phyloP scores from a whole-genome alignment of 2,888 invertebrate species.

The Tridacna gigas region DNA sequence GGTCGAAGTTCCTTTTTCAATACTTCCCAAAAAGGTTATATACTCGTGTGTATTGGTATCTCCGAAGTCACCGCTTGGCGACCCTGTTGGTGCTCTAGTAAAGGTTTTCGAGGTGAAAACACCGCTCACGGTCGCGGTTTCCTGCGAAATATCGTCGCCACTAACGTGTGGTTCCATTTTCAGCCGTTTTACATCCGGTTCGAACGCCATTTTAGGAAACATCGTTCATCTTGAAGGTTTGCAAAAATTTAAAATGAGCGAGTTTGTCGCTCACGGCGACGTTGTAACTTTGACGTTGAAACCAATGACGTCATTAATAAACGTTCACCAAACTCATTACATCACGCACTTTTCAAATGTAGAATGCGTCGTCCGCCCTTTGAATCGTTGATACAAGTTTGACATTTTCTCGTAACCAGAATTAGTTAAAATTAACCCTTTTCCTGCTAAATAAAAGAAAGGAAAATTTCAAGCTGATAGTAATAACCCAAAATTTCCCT shows the following conservation, averaged over 20 bases:
- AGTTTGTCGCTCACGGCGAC: not conserved
- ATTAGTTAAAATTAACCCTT: too few relatives aligned
- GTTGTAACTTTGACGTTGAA: conserved; percentile 13
- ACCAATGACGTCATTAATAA: not conserved
- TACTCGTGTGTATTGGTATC: conserved; percentile 67
- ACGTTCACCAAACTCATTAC: not conserved
- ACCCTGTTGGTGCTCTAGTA: conserved; percentile 69
- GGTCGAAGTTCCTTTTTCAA: conserved; percentile 6
- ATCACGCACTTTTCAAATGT: too few relatives aligned
- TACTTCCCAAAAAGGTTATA: conserved; percentile 65
- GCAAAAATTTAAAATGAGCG: not conserved
- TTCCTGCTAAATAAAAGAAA: too few relatives aligned
- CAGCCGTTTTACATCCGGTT: conserved; percentile 71
- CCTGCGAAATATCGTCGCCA: conserved; percentile 74
- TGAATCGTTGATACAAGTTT: too few relatives aligned
- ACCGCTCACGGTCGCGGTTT: conserved; percentile 54
- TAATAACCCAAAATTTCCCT: too few relatives aligned
- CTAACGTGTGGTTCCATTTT: conserved; percentile 79
- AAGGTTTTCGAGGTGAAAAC: conserved; percentile 61
- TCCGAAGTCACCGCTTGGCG: conserved; percentile 71
- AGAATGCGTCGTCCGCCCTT: too few relatives aligned
- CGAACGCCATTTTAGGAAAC: conserved; percentile 60
- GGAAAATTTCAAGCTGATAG: too few relatives aligned
- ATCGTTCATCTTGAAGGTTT: not conserved
- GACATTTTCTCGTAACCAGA: too few relatives aligned